phyloP scores from a whole-genome alignment of 2,888 invertebrate genomes.

The Tetragonula carbonaria region DNA sequence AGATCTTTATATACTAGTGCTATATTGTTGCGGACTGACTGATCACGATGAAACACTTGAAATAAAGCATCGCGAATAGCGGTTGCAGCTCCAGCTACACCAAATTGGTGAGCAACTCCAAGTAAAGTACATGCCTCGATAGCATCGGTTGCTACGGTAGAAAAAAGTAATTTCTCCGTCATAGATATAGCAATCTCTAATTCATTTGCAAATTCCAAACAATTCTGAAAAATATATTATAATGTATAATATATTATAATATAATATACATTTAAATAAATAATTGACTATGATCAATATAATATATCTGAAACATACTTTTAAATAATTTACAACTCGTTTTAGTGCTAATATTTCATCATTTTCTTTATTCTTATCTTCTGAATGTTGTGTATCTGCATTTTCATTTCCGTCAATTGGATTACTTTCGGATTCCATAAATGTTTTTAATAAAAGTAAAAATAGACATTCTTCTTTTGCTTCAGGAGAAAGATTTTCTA shows the following conservation, averaged over 20 bases:
- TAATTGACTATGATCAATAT: background rate
- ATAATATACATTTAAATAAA: background rate
- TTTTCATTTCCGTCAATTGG: conserved; percentile 50
- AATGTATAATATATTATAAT: background rate
- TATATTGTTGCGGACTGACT: conserved; percentile 79
- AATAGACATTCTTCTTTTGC: conserved; percentile 75
- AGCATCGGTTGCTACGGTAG: conserved; percentile 91
- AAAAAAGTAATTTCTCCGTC: conserved; percentile 90
- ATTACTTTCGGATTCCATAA: conserved; percentile 77
- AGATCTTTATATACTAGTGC: conserved; percentile 79
- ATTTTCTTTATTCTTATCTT: conserved; percentile 82
- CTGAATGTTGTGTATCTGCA: background rate
- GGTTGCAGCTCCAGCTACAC: conserved; percentile 89
- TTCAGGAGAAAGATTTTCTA: conserved; percentile 61
- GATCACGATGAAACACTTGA: conserved; percentile 79
- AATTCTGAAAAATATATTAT: conserved; percentile 82
- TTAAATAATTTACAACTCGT: conserved; percentile 89
- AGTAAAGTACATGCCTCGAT: conserved; percentile 96
- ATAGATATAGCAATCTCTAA: conserved; percentile 86
- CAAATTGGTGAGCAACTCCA: conserved; percentile 91
- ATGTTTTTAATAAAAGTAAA: conserved; percentile 77
- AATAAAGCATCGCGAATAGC: conserved; percentile 84
- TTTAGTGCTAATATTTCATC: conserved; percentile 87
- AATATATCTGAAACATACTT: conserved; percentile 84
- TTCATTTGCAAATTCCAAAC: conserved; percentile 84